These are phyloP conservation scores for Halcyon senegalensis DNA, from an alignment of 2,113 vertebrate genomes.

Conservation along the genomic window DNA sequence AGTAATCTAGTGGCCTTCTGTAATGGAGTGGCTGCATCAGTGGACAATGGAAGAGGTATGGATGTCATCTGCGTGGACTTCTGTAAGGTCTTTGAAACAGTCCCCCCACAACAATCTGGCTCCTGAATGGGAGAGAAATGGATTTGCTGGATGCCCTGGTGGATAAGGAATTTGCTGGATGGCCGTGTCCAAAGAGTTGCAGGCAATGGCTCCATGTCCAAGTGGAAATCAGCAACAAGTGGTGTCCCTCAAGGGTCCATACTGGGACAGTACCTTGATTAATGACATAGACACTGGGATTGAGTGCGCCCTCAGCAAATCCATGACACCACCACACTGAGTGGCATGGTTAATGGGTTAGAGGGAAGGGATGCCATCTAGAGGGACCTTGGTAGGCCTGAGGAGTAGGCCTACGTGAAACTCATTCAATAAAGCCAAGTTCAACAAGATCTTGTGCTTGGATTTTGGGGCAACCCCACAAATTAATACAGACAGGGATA, in stretches of 20 bases:
- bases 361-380: no score
- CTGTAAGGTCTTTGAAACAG: not conserved
- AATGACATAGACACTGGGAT: not conserved
- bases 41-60: not conserved
- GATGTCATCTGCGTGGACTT: not conserved
- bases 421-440: not conserved
- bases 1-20: not conserved
- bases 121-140: not conserved
- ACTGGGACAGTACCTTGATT: no score
- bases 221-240: not conserved
- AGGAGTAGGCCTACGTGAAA: not conserved
- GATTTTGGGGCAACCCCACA: no score
- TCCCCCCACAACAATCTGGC: not conserved
- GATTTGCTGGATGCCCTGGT: not conserved
- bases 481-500: no score
- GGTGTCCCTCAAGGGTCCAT: no score
- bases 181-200: no score
- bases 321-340: not conserved
- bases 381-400: not conserved
- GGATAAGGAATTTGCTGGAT: not conserved
- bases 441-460: not conserved
- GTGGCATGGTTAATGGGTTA: no score
- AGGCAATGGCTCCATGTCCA: not conserved
- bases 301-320: no score
- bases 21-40: not conserved